These are phyloP conservation scores for Eptesicus fuscus DNA, from an alignment of 2,113 vertebrate genomes.

Conservation along the genomic window DNA sequence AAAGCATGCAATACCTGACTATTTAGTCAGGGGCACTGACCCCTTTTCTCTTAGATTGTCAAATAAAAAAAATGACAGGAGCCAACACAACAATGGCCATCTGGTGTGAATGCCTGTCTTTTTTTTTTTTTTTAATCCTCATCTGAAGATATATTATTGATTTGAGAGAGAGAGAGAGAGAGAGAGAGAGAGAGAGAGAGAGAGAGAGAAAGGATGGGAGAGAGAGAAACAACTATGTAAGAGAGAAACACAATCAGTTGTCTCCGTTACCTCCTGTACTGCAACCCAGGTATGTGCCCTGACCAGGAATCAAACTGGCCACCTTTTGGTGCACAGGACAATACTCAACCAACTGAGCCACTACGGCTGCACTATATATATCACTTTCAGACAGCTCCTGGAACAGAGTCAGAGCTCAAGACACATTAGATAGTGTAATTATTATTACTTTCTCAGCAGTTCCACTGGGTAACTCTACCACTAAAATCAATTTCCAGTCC, in stretches of 20 bases:
- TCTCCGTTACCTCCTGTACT: neutral
- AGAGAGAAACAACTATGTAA: neutral
- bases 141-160: neutral
- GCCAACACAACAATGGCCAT: neutral
- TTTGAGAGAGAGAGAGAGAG: no score
- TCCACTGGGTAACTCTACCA: conserved; percentile 9
- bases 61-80: neutral
- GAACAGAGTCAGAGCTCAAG: conserved; percentile 35
- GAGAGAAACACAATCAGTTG: neutral
- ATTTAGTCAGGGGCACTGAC: neutral
- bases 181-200: no score
- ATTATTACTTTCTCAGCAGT: conserved; percentile 45
- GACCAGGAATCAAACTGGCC: neutral
- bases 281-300: neutral
- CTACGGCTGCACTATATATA: no score
- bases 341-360: neutral
- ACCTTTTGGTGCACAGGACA: neutral
- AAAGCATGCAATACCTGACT: neutral
- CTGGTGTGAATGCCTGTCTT: neutral
- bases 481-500: conserved; percentile 45
- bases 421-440: conserved; percentile 16
- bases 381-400: conserved; percentile 35
- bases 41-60: neutral
- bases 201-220: no score
- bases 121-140: neutral